Percentiles rank a stretch among this genome's conserved stretches.
phyloP scores from a whole-genome alignment of 2,797 vertebrate genomes.

The Gadopsis bispinosus region DNA sequence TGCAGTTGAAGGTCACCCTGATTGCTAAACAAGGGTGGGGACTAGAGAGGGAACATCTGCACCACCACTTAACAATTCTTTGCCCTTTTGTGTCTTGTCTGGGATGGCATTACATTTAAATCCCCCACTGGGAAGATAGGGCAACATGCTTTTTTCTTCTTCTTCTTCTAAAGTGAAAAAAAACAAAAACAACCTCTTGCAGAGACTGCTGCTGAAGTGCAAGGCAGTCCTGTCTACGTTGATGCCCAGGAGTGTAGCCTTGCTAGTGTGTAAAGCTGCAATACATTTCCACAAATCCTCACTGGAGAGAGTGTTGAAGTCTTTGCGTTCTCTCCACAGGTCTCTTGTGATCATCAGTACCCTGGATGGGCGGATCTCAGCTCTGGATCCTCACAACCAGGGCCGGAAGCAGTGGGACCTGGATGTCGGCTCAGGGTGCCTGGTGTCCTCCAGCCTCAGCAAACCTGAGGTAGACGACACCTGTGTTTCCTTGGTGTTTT shows the following conservation, averaged over 20 bases:
- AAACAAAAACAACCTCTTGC: neutral
- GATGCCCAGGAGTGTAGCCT: neutral
- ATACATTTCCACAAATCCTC: neutral
- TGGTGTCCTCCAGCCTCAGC: slow-evolving; percentile 97
- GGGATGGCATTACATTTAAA: slow-evolving; percentile 3
- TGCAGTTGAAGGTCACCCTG: slow-evolving; percentile 65
- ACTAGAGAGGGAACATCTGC: slow-evolving; percentile 48
- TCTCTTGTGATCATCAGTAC: slow-evolving; percentile 97
- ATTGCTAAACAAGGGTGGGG: slow-evolving; percentile 35
- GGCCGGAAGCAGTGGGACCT: slow-evolving; percentile 98
- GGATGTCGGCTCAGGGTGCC: slow-evolving; percentile 93
- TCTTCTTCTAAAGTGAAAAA: too few relatives aligned
- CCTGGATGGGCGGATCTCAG: slow-evolving; percentile 95
- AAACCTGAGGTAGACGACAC: slow-evolving; percentile 92
- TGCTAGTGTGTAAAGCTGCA: neutral
- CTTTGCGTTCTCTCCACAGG: slow-evolving; percentile 75
- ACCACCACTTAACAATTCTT: slow-evolving; percentile 24
- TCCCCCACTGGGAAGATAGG: neutral
- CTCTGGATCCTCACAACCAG: slow-evolving; percentile 94
- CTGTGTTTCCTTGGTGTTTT: neutral
- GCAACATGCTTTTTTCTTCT: neutral
- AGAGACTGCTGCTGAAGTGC: neutral
- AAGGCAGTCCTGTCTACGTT: neutral
- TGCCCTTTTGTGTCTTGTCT: slow-evolving; percentile 28
- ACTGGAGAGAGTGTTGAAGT: neutral